These are phyloP conservation scores for Morone chrysops DNA, from an alignment of 2,113 vertebrate species.

Conservation along the genomic window DNA sequence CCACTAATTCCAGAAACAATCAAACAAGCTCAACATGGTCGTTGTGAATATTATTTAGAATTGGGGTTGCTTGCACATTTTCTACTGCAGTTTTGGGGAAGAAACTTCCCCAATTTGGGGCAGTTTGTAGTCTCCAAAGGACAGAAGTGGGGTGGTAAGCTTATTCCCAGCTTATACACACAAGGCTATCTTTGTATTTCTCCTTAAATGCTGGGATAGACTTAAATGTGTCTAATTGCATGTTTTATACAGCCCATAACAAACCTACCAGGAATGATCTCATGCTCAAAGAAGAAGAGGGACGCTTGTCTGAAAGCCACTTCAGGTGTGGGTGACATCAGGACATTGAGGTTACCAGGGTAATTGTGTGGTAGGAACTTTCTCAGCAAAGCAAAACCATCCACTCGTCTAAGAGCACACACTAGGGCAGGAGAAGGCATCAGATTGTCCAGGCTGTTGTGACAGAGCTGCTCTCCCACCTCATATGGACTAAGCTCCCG, in stretches of 20 bases:
- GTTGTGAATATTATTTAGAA: not conserved
- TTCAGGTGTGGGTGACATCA: slow-evolving; percentile 83
- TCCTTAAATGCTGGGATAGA: not conserved
- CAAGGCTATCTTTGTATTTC: not conserved
- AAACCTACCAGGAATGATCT: slow-evolving; percentile 76
- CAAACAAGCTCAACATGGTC: not conserved
- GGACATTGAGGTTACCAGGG: slow-evolving; percentile 34
- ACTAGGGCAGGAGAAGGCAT: slow-evolving; percentile 74
- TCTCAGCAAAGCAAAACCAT: slow-evolving; percentile 70
- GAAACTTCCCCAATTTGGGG: not conserved
- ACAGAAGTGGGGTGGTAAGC: not conserved
- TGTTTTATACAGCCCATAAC: not conserved
- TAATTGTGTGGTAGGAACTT: slow-evolving; percentile 43
- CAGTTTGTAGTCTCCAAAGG: not conserved
- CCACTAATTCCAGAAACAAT: not conserved
- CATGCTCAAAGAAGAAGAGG: slow-evolving; percentile 81
- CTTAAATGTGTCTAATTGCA: not conserved
- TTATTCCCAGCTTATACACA: not conserved
- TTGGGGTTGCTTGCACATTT: not conserved
- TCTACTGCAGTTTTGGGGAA: not conserved
- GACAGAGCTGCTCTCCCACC: slow-evolving; percentile 76
- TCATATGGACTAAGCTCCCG: slow-evolving; percentile 83
- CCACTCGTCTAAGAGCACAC: slow-evolving; percentile 60
- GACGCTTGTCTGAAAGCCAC: slow-evolving; percentile 80
- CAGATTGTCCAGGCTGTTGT: slow-evolving; percentile 70